These are phyloP conservation scores for Crotophaga sulcirostris DNA, from an alignment of 2,113 vertebrate genomes.

Conservation along the genomic window DNA sequence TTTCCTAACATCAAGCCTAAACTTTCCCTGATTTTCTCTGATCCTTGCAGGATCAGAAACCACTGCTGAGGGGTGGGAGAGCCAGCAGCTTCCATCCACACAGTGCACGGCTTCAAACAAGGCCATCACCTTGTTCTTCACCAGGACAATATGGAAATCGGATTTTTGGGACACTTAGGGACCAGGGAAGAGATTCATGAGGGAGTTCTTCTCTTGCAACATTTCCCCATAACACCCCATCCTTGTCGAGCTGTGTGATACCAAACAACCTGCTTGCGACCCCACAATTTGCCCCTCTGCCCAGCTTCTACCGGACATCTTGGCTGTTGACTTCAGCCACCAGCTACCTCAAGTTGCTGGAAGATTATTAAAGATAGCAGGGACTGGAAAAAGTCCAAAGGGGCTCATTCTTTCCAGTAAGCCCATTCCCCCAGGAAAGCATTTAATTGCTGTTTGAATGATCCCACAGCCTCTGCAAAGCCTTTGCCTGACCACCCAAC, in stretches of 20 bases:
- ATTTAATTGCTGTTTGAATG: conserved; percentile 58
- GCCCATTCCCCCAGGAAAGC: conserved; percentile 4
- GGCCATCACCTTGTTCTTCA: neutral
- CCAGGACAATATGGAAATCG: rapidly evolving
- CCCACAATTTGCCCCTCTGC: rapidly evolving
- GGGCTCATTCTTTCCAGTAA: neutral
- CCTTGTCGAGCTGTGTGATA: neutral
- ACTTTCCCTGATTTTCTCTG: too few species aligned
- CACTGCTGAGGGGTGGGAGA: rapidly evolving
- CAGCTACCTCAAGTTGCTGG: neutral
- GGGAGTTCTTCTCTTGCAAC: neutral
- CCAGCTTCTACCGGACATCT: neutral
- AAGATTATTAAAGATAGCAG: conserved; percentile 20
- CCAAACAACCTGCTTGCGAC: rapidly evolving
- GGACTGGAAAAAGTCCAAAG: neutral
- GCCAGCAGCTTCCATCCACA: neutral
- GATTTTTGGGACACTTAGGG: too few species aligned
- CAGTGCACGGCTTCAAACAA: neutral
- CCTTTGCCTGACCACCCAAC: neutral
- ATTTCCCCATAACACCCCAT: rapidly evolving
- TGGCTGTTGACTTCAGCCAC: neutral
- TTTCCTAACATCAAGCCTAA: too few species aligned
- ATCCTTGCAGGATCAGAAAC: too few species aligned
- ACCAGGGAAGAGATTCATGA: neutral
- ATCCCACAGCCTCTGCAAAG: neutral